phyloP scores from a whole-genome alignment of 2,797 vertebrate species.

The Chiloscyllium punctatum region DNA sequence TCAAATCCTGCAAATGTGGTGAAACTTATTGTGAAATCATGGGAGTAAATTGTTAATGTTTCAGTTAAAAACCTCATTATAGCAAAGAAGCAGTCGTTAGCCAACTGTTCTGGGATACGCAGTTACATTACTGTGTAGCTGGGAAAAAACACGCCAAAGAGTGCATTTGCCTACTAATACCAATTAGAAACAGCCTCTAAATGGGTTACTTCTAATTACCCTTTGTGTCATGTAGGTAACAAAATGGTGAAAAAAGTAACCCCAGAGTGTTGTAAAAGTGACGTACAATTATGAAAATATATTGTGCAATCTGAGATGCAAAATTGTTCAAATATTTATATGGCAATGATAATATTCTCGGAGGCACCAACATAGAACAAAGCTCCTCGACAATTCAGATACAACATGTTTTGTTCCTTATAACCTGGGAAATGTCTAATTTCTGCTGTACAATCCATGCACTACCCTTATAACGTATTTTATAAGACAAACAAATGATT shows the following conservation, averaged over 20 bases:
- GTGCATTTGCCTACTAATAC: conserved; percentile 18
- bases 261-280: not conserved
- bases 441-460: not conserved
- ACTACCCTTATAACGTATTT: not conserved
- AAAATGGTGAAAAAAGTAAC: not conserved
- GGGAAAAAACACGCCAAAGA: not conserved
- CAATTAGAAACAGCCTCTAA: conserved; percentile 33
- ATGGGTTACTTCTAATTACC: conserved; percentile 6
- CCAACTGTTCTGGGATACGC: conserved; percentile 29
- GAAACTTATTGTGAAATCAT: conserved; percentile 28
- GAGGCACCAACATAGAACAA: not conserved
- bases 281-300: not conserved
- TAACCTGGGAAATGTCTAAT: not conserved
- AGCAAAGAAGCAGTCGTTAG: conserved; percentile 30
- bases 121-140: conserved; percentile 6
- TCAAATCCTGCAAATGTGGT: not conserved
- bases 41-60: conserved; percentile 35
- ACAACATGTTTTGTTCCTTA: not conserved
- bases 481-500: not conserved
- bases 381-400: not conserved
- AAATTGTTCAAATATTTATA: not conserved
- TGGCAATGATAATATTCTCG: not conserved
- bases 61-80: conserved; percentile 33
- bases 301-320: not conserved
- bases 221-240: conserved; percentile 22